These are phyloP conservation scores for Scomberomorus guttatus DNA, from an alignment of 2,797 vertebrate species.

Conservation along the genomic window DNA sequence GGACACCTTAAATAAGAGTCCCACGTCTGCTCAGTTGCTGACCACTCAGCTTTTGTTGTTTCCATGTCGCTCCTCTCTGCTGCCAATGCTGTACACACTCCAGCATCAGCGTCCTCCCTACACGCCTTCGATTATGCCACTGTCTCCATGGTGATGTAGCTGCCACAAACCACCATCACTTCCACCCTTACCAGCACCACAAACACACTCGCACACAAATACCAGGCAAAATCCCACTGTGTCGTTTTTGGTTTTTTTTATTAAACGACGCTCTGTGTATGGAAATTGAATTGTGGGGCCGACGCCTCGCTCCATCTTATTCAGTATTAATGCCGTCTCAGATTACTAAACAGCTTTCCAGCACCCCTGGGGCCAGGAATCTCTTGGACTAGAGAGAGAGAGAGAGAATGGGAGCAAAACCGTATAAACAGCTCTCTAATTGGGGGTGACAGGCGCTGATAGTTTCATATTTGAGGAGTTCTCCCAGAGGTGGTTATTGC, in stretches of 20 bases:
- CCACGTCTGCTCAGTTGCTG: slow-evolving; percentile 2
- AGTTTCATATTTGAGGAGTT: slow-evolving; percentile 56
- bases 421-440: slow-evolving; percentile 55
- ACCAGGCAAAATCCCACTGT: slow-evolving; percentile 51
- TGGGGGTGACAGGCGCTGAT: slow-evolving; percentile 59
- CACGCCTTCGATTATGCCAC: slow-evolving; percentile 54
- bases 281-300: slow-evolving; percentile 75
- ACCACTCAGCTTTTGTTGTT: slow-evolving; percentile 35
- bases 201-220: slow-evolving; percentile 32
- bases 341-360: slow-evolving; percentile 73
- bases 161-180: slow-evolving; percentile 51
- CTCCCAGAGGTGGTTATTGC: slow-evolving; percentile 51
- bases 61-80: slow-evolving; percentile 40
- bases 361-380: slow-evolving; percentile 49
- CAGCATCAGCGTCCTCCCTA: slow-evolving; percentile 43
- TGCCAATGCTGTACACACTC: slow-evolving; percentile 41
- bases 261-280: slow-evolving; percentile 42
- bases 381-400: slow-evolving; percentile 35
- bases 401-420: slow-evolving; percentile 41
- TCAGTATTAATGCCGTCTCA: slow-evolving; percentile 79
- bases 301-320: slow-evolving; percentile 66
- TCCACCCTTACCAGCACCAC: slow-evolving; percentile 38
- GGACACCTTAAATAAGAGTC: not conserved
- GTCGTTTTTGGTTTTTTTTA: slow-evolving; percentile 24
- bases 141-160: slow-evolving; percentile 83